Evolutionary conservation across 1,140 invertebrate species (phyloP), one percentile per base, ranked within the genome.

Genomic region (Drosophila tani): DNA sequence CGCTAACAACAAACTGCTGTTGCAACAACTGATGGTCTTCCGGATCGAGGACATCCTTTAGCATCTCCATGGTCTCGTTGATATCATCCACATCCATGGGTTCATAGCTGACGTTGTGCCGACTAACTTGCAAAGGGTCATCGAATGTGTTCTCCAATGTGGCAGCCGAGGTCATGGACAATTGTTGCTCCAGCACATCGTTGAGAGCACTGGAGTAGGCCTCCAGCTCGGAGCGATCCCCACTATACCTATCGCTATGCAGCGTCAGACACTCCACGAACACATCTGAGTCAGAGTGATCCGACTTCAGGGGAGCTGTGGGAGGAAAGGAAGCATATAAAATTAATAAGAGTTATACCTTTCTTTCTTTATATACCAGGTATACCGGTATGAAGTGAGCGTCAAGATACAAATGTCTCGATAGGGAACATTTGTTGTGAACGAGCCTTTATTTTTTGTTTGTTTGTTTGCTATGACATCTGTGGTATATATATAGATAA

Each of bases 51-150:
- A 83, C 73, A 49, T 78, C 65, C 40, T 79, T 87, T 8, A 87
- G 50, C 62, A 91, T 73, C 46, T 91, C 88, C 73, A 91, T 87
- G 45, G 91, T 85, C 14, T 75, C 85, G 53, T 82, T 81, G 19
- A 91, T 63, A 27, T 87, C 84, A 73, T 92, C 91, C 27, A 92
- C 74, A 81, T 92, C 91, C 91, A 92, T 92, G 5, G 91, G 86
- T 51, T 92, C 91, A 40, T 75, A 88, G 51, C 78, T 84, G 2
- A 70, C 32, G 41, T 85, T 63, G 51, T 60, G 50, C 49, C 46
- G 60, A 19, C 43, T 68, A 0, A 66, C 80, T 19, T 62, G 65
- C 32, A 88, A 14, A 2, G 75, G 75, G 40, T 78, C 65, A n/a
- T 50, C 35, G 21, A 59, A 49, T 14, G 74, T 78, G 27, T 74